These are phyloP conservation scores for Azorinus chamasolen DNA, from an alignment of 2,888 invertebrate genomes.

Conservation along the genomic window DNA sequence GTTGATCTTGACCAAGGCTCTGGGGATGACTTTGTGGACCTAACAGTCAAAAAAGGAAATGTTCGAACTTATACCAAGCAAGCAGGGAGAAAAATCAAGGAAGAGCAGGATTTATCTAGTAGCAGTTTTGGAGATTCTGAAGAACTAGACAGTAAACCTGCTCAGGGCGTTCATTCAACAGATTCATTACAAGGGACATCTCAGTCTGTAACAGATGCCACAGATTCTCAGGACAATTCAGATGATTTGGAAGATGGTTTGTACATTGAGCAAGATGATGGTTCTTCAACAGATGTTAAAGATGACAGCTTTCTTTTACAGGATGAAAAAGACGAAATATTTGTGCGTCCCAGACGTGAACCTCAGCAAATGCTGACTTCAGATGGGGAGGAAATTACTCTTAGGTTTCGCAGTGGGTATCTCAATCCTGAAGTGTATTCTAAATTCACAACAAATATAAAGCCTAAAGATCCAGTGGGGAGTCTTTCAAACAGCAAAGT, in stretches of 20 bases:
- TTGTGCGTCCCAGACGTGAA: constrained; percentile 38
- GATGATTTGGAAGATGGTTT: constrained; percentile 55
- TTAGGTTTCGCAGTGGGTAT: constrained; percentile 69
- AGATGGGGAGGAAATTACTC: constrained; percentile 62
- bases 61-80: constrained; percentile 63
- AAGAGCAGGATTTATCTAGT: constrained; percentile 37
- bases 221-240: constrained; percentile 32
- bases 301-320: constrained; percentile 21
- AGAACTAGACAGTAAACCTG: constrained; percentile 7
- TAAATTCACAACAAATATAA: constrained; percentile 66
- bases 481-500: constrained; percentile 74
- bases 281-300: constrained; percentile 40
- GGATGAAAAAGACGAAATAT: constrained; percentile 45
- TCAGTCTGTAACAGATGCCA: constrained; percentile 37
- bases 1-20: constrained; percentile 52
- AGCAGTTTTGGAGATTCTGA: constrained; percentile 25
- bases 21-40: constrained; percentile 38
- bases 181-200: constrained; percentile 38
- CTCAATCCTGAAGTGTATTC: constrained; percentile 72
- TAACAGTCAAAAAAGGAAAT: constrained; percentile 59
- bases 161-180: constrained; percentile 12
- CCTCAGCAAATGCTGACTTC: constrained; percentile 16
- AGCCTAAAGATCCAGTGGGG: constrained; percentile 70
- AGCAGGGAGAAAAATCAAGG: constrained; percentile 52
- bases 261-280: constrained; percentile 64